A percentile compares a stretch with the other conserved stretches of the same genome.
phyloP scores from a whole-genome alignment of 2,113 vertebrate species.

The Setophaga petechia region DNA sequence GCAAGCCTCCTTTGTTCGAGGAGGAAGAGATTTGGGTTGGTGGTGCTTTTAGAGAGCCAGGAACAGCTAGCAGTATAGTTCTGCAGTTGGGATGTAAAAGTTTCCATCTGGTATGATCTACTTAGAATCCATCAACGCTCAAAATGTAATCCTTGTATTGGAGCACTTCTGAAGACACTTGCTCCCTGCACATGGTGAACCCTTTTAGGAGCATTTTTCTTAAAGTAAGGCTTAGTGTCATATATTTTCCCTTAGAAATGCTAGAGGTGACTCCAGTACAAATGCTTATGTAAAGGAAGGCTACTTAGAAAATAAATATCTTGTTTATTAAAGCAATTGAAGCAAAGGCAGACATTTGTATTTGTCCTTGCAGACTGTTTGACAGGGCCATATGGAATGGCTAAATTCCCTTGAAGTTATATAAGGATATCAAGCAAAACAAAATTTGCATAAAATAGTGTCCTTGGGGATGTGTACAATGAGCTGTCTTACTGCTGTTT shows the following conservation, averaged over 20 bases:
- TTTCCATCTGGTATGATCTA: neutral
- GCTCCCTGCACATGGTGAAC: neutral
- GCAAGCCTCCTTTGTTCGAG: neutral
- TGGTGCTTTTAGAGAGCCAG: neutral
- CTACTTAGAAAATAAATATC: neutral
- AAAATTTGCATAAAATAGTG: neutral
- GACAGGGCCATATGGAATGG: neutral
- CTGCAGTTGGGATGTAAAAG: neutral
- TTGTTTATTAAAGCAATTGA: neutral
- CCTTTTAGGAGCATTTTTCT: neutral
- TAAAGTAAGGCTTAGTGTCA: neutral
- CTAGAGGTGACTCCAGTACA: neutral
- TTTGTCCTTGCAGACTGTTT: neutral
- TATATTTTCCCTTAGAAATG: neutral
- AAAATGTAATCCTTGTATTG: neutral
- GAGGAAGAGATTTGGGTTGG: neutral
- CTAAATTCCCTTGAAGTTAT: neutral
- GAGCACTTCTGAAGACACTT: neutral
- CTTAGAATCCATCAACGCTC: neutral
- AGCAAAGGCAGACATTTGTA: neutral
- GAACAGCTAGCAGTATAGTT: neutral
- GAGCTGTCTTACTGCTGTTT: neutral
- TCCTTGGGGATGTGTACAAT: neutral
- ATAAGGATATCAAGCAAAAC: neutral
- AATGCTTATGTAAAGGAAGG: neutral